Evolutionary conservation across 2,888 invertebrate species (phyloP).

Genomic region (Scaptomyza flava): DNA sequence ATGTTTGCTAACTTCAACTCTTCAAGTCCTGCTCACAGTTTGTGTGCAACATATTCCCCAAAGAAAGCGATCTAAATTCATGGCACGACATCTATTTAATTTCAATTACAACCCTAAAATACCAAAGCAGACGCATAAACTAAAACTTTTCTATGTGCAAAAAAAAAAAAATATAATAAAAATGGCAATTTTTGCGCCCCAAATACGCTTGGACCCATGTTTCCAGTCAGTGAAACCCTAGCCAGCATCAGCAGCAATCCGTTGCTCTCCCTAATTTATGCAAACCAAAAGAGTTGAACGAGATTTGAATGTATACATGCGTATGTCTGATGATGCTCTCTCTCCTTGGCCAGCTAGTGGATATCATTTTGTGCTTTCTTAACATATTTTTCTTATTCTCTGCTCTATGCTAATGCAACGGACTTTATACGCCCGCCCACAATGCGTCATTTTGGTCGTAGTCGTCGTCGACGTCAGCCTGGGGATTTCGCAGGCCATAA

Average conservation of each 20-base stretch:
- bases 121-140: slow-evolving; percentile 76
- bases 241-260: slow-evolving; percentile 1
- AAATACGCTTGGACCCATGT: slow-evolving; percentile 47
- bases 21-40: slow-evolving; percentile 52
- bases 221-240: slow-evolving; percentile 12
- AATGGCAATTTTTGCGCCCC: slow-evolving; percentile 67
- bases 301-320: slow-evolving; percentile 56
- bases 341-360: slow-evolving; percentile 41
- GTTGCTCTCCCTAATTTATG: slow-evolving; percentile 68
- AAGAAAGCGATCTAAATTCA: slow-evolving; percentile 69
- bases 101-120: slow-evolving; percentile 78
- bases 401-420: slow-evolving; percentile 48
- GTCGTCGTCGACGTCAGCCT: slow-evolving; percentile 31
- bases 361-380: slow-evolving; percentile 80
- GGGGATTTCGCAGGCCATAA: slow-evolving; percentile 77
- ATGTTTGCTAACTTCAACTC: slow-evolving; percentile 15
- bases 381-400: slow-evolving; percentile 65
- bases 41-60: slow-evolving; percentile 31
- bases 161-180: slow-evolving; percentile 34
- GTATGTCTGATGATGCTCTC: slow-evolving; percentile 9
- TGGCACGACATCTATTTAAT: slow-evolving; percentile 80
- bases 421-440: slow-evolving; percentile 43
- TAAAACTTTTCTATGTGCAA: slow-evolving; percentile 59
- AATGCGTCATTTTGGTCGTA: slow-evolving; percentile 55
- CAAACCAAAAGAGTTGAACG: slow-evolving; percentile 69